Conservation (phyloP, 2,888 invertebrate species). For the Euphydryas editha region DNA sequence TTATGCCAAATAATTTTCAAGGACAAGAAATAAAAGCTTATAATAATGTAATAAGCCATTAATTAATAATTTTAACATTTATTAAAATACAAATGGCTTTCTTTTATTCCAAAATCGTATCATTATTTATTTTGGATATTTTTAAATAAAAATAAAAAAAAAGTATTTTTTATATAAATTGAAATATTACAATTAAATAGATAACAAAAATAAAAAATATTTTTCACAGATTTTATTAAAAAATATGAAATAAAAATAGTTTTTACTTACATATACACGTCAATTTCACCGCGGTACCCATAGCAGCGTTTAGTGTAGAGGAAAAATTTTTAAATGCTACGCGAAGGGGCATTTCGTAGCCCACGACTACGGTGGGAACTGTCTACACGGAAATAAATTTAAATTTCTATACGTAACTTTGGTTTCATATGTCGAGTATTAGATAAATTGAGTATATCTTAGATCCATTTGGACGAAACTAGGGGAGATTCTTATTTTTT, state of each 20-base stretch:
- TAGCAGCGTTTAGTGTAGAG: conserved; percentile 39
- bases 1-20: too few species aligned
- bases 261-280: conserved; percentile 73
- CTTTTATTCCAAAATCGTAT: too few species aligned
- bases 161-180: too few species aligned
- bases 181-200: too few species aligned
- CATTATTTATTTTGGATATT: too few species aligned
- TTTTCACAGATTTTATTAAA: conserved; percentile 18
- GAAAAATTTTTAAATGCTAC: conserved; percentile 50
- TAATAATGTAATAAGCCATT: too few species aligned
- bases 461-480: conserved; percentile 55
- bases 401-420: conserved; percentile 24
- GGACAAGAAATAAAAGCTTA: too few species aligned
- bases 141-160: too few species aligned
- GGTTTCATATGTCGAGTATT: conserved; percentile 15
- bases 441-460: conserved; percentile 52
- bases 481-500: conserved; percentile 60
- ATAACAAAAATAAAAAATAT: conserved; percentile 1
- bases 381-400: conserved; percentile 14
- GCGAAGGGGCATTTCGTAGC: conserved; percentile 30
- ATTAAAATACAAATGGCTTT: too few species aligned
- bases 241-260: conserved; percentile 23
- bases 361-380: conserved; percentile 9
- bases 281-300: conserved; percentile 55
- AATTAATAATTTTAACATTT: too few species aligned